phyloP scores from a whole-genome alignment of 2,888 invertebrate genomes.

The Platerodrilus igneus region DNA sequence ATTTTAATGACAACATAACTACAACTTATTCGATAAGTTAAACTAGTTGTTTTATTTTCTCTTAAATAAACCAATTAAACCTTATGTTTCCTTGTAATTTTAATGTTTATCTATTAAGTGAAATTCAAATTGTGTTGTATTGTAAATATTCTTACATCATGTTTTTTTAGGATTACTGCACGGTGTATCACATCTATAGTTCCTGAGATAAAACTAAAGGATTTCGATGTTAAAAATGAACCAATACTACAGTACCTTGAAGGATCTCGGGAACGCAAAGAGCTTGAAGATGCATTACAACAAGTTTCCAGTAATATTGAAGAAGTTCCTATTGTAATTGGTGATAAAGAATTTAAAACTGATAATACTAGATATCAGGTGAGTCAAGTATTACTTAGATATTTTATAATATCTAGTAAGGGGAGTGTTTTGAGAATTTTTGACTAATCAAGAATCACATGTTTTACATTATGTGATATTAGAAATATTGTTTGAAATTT shows the following conservation, averaged over 20 bases:
- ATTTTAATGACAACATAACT: no score
- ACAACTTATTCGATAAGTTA: slow-evolving; percentile 1
- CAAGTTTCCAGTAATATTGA: slow-evolving; percentile 61
- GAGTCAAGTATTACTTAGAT: slow-evolving; percentile 43
- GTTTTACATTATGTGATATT: slow-evolving; percentile 8
- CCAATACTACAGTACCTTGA: slow-evolving; percentile 76
- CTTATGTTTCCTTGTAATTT: no score
- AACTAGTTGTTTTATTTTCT: no score
- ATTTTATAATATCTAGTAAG: no score
- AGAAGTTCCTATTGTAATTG: slow-evolving; percentile 95
- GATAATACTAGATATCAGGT: slow-evolving; percentile 75
- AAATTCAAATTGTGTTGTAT: no score
- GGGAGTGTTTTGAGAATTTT: no score
- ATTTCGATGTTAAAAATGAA: slow-evolving; percentile 72
- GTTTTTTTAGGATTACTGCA: slow-evolving; percentile 44
- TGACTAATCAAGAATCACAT: background rate
- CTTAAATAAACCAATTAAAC: no score
- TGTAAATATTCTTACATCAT: no score
- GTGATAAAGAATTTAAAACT: slow-evolving; percentile 78
- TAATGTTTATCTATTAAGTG: slow-evolving; percentile 1
- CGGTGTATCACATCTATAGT: slow-evolving; percentile 62
- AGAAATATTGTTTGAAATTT: slow-evolving; percentile 8
- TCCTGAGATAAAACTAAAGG: slow-evolving; percentile 59
- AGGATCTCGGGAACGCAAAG: slow-evolving; percentile 74
- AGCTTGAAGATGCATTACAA: slow-evolving; percentile 65